Conservation (phyloP, 2,888 invertebrate genomes). For the Azorinus chamasolen region DNA sequence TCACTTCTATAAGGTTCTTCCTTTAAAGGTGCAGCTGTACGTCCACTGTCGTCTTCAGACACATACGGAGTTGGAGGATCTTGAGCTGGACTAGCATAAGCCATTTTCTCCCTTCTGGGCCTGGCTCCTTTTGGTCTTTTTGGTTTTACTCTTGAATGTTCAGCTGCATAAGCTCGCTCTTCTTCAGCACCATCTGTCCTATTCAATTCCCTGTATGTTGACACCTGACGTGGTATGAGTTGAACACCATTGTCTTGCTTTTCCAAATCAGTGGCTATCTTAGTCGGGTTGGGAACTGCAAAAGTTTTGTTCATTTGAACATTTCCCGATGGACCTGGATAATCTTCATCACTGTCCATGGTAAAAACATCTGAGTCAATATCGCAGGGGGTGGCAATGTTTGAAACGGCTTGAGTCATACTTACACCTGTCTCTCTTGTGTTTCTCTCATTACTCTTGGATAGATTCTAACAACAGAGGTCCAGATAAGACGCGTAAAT, state of each 20-base stretch:
- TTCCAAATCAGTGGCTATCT: slow-evolving; percentile 4
- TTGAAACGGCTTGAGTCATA: no score
- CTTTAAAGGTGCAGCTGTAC: not conserved
- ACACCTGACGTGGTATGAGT: slow-evolving; percentile 49
- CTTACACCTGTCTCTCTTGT: not conserved
- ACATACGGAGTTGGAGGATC: slow-evolving; percentile 30
- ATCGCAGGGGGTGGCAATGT: slow-evolving; percentile 15
- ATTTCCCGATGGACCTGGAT: no score
- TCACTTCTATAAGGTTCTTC: not conserved
- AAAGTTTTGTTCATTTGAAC: slow-evolving; percentile 30
- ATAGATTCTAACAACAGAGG: not conserved
- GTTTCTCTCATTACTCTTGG: slow-evolving; percentile 1
- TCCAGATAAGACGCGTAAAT: no score
- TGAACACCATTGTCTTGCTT: not conserved
- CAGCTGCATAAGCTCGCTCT: not conserved
- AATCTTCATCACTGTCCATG: slow-evolving; percentile 18
- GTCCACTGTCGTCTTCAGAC: slow-evolving; percentile 16
- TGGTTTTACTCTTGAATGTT: slow-evolving; percentile 26
- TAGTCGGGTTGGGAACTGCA: slow-evolving; percentile 26
- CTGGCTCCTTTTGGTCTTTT: slow-evolving; percentile 67
- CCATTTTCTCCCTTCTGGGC: slow-evolving; percentile 31
- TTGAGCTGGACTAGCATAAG: slow-evolving; percentile 6
- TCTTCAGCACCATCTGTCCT: not conserved
- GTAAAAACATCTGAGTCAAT: slow-evolving; percentile 23
- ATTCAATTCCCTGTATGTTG: slow-evolving; percentile 36